Evolutionary conservation across 2,113 vertebrate genomes (phyloP).

Genomic region (Neomonachus schauinslandi): DNA sequence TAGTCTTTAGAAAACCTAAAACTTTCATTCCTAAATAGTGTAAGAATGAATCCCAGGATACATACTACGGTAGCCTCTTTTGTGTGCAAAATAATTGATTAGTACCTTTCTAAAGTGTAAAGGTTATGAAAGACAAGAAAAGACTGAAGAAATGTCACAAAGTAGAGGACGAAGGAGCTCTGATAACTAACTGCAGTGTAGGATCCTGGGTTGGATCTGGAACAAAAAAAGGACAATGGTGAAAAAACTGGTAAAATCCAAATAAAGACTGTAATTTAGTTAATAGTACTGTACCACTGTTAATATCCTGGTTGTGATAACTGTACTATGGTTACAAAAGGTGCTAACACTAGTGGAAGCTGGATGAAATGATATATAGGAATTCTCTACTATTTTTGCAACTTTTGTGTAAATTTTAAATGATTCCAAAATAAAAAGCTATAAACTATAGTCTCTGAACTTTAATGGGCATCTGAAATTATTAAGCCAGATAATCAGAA

Average conservation of each 20-base stretch:
- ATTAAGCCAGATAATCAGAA: background rate
- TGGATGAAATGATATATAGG: background rate
- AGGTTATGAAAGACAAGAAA: background rate
- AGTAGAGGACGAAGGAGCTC: background rate
- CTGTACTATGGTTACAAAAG: background rate
- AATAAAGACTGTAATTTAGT: background rate
- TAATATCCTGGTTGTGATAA: background rate
- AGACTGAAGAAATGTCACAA: background rate
- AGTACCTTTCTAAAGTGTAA: background rate
- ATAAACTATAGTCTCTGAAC: background rate
- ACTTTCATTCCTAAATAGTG: background rate
- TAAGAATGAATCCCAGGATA: background rate
- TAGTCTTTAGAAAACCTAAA: conserved; percentile 23
- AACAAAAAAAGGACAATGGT: background rate
- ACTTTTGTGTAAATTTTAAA: background rate
- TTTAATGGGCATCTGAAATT: background rate
- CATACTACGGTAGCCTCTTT: background rate
- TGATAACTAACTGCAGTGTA: background rate
- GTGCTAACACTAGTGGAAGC: background rate
- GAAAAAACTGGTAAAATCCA: background rate
- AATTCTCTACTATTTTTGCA: conserved; percentile 36
- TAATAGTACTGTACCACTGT: background rate
- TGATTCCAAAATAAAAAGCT: conserved; percentile 39
- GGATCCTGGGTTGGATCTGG: background rate
- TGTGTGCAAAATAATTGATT: background rate